phyloP scores from a whole-genome alignment of 2,888 invertebrate genomes.

The Cantharis nigra region DNA sequence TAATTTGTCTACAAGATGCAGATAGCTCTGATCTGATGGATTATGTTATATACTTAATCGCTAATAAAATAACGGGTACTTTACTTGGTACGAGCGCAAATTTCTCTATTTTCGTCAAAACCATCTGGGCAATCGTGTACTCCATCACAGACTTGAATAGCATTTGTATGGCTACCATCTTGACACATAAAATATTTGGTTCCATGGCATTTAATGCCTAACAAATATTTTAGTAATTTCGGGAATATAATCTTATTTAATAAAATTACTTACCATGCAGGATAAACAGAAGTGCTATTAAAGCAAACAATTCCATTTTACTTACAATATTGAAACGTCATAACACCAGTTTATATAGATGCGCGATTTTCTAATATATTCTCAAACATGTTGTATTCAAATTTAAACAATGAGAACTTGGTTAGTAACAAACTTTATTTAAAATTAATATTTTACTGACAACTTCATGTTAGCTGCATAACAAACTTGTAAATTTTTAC shows the following conservation, averaged over 20 bases:
- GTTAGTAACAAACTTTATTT: not conserved
- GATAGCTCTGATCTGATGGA: not conserved
- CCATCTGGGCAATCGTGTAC: constrained; percentile 51
- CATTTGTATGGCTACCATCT: constrained; percentile 34
- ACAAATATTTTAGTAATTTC: not conserved
- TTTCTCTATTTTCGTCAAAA: constrained; percentile 51
- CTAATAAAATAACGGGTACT: not conserved
- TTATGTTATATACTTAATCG: not conserved
- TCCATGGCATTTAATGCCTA: not conserved
- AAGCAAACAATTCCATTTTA: not conserved
- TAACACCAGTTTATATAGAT: not conserved
- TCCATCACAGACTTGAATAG: constrained; percentile 38
- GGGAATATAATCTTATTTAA: no score
- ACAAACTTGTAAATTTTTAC: not conserved
- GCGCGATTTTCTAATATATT: not conserved
- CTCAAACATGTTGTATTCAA: not conserved
- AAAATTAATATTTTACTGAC: not conserved
- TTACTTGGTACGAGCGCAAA: constrained; percentile 44
- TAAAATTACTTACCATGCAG: not conserved
- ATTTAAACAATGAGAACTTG: not conserved
- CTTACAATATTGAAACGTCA: not conserved
- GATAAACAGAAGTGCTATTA: not conserved
- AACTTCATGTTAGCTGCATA: not conserved
- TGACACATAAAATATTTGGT: constrained; percentile 36
- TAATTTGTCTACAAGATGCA: no score